Evolutionary conservation across 2,797 vertebrate genomes (phyloP).

Genomic region (Lepilemur septentrionalis): DNA sequence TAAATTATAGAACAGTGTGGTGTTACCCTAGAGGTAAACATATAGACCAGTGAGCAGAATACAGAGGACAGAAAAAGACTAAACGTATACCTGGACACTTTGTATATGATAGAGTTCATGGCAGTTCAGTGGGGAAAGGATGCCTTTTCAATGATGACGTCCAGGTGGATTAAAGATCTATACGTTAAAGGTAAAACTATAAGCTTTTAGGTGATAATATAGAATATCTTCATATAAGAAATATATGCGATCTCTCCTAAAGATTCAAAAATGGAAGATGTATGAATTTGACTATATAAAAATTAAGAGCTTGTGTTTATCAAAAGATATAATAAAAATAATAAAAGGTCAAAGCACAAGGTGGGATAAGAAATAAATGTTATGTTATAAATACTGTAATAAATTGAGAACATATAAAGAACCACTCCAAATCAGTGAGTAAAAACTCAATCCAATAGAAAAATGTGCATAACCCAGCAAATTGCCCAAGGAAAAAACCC

Average conservation of each 20-base stretch:
- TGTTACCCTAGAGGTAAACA: neutral
- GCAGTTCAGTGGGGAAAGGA: neutral
- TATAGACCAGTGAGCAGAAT: neutral
- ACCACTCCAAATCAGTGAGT: neutral
- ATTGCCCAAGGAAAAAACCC: neutral
- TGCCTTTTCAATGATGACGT: neutral
- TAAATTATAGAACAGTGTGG: neutral
- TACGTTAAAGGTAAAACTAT: neutral
- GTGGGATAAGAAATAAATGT: neutral
- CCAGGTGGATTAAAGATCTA: neutral
- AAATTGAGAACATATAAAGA: neutral
- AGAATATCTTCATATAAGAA: neutral
- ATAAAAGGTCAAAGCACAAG: neutral
- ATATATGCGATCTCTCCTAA: neutral
- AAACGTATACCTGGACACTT: neutral
- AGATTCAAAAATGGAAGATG: neutral
- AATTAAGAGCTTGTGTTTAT: neutral
- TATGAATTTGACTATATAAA: neutral
- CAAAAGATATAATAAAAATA: neutral
- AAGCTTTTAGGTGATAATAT: neutral
- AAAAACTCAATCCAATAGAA: neutral
- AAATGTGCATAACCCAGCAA: neutral
- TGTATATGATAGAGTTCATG: neutral
- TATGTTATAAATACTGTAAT: neutral
- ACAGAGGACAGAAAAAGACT: neutral